Evolutionary conservation across 2,113 vertebrate genomes (phyloP).

Genomic region (Cyprinodon brontotheroides): DNA sequence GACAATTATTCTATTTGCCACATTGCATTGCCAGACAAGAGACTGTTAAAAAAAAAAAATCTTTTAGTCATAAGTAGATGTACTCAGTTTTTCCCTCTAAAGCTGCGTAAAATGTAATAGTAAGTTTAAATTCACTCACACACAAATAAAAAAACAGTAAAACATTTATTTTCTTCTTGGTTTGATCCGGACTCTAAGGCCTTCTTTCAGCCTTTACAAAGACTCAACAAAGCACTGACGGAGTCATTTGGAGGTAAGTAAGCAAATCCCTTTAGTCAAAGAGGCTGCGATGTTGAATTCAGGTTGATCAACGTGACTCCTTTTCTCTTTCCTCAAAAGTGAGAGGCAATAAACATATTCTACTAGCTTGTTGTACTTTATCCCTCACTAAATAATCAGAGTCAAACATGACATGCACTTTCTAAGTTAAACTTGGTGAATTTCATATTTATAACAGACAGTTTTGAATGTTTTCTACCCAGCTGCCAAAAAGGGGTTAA

Average conservation of each 20-base stretch:
- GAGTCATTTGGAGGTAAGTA: conserved; percentile 2
- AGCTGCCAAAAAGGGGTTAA: conserved; percentile 20
- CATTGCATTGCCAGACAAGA: too few species aligned
- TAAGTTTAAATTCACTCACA: conserved; percentile 10
- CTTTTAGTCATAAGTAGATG: background rate
- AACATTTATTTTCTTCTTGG: background rate
- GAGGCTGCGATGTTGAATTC: background rate
- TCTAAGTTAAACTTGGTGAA: background rate
- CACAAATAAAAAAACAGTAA: too few species aligned
- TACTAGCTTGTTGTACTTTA: background rate
- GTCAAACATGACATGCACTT: background rate
- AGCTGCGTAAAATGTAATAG: background rate
- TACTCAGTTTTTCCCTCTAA: background rate
- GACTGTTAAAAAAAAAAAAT: too few species aligned
- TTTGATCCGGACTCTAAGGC: background rate
- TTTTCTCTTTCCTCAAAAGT: background rate
- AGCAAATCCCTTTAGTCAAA: background rate
- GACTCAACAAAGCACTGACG: background rate
- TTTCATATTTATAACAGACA: conserved; percentile 24
- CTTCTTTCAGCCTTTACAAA: background rate
- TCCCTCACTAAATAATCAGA: background rate
- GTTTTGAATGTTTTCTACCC: conserved; percentile 35
- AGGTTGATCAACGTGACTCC: background rate
- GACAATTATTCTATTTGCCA: too few species aligned
- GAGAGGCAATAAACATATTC: background rate